A percentile compares a stretch with the other conserved stretches of the same genome.
phyloP scores from a whole-genome alignment of 2,113 vertebrate species.

The Pterocles orientalis region DNA sequence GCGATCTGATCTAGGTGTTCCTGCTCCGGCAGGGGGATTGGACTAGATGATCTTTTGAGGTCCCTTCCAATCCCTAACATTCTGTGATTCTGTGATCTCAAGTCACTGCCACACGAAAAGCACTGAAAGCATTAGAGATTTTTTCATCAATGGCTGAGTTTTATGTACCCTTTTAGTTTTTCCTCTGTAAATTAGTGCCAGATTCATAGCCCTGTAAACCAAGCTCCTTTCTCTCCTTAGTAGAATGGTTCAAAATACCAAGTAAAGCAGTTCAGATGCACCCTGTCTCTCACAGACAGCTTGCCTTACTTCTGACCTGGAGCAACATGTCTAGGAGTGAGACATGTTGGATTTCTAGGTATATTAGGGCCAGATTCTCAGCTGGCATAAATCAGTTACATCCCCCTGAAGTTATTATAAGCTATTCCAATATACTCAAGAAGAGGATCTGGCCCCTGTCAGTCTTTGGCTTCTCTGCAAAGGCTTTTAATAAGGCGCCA shows the following conservation, averaged over 20 bases:
- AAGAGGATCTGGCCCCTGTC: not conserved
- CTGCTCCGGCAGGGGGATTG: too few relatives aligned
- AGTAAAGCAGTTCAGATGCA: not conserved
- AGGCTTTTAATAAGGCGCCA: constrained; percentile 39
- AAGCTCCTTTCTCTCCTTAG: not conserved
- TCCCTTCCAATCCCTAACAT: too few relatives aligned
- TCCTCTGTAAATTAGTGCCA: constrained; percentile 15
- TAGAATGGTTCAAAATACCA: not conserved
- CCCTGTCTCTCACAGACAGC: not conserved
- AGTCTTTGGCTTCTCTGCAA: constrained; percentile 23
- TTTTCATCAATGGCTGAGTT: not conserved
- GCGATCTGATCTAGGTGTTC: too few relatives aligned
- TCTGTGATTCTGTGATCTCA: too few relatives aligned
- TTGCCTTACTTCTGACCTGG: not conserved
- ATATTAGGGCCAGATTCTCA: not conserved
- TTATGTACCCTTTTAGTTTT: not conserved
- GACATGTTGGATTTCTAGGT: not conserved
- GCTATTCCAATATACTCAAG: not conserved
- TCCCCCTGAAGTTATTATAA: not conserved
- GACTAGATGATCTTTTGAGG: too few relatives aligned
- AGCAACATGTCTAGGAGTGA: not conserved
- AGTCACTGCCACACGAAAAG: not conserved
- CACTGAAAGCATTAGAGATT: not conserved
- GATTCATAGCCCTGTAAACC: not conserved
- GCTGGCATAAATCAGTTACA: not conserved